phyloP scores from a whole-genome alignment of 2,113 vertebrate genomes.

The Cettia cetti region DNA sequence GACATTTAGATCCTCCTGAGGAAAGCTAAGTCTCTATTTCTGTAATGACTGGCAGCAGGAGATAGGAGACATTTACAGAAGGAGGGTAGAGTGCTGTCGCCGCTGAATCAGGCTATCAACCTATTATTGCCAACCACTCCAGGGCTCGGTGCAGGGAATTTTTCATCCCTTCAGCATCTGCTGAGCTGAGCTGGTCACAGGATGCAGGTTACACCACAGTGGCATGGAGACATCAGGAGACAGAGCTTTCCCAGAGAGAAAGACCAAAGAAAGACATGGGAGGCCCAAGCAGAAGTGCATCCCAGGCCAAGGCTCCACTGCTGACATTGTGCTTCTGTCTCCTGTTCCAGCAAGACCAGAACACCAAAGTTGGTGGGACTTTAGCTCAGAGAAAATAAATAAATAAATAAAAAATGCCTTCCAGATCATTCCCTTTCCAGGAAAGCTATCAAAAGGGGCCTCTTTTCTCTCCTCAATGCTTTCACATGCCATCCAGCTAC shows the following conservation, averaged over 20 bases:
- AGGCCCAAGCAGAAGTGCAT: not conserved
- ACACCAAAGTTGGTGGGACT: not conserved
- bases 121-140: not conserved
- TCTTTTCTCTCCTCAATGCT: not conserved
- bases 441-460: not conserved
- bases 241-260: not conserved
- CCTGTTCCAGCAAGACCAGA: not conserved
- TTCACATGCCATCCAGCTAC: not conserved
- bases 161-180: not conserved
- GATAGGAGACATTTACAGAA: conserved; percentile 2
- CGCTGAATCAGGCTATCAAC: not conserved
- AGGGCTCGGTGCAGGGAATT: not conserved
- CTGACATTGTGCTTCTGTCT: not conserved
- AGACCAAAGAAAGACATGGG: not conserved
- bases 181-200: not conserved
- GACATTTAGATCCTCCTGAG: conserved; percentile 34
- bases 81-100: not conserved
- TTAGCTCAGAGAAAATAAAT: not conserved
- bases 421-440: not conserved
- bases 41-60: conserved; percentile 15
- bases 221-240: not conserved
- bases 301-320: not conserved
- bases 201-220: not conserved
- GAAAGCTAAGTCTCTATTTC: conserved; percentile 10
- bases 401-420: not conserved